Base-by-base conservation (phyloP, 2,113 vertebrate species). In the Embiotoca jacksoni region DNA sequence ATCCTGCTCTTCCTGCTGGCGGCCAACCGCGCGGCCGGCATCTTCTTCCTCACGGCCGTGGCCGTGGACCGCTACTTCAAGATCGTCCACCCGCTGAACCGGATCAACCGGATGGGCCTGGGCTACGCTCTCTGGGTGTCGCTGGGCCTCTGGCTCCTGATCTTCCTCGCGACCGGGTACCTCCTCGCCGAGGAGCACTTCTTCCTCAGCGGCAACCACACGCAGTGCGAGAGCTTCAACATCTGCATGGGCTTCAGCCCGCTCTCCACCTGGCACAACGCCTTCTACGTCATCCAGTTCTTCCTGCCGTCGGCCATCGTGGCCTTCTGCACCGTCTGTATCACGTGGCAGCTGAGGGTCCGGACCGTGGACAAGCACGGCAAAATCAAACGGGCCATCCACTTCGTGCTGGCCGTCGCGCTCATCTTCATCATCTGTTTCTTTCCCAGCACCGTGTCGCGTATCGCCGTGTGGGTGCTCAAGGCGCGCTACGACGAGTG, bases 211-310 rank as follows among this genome's bases (percentile, higher is more conserved):
- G 58, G 80, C 79, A 95, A 95, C 72, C 80, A 57, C 0, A 95
- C 93, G 0, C 94, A 95, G 60, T 96, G 95, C 13, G 95, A 95
- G 85, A 95, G 94, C 55, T 96, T 96, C 85, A 94, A 93, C 86
- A 95, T 96, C 70, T 94, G 94, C 82, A 85, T 94, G 75, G 91
- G 85, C 23, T 77, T 70, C 73, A 81, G 78, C 11, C 90, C 94
- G 0, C 47, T 91, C 16, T 81, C 86, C 68, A 93, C 89, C 71
- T 96, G 95, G 94, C 94, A 95, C 69, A 94, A 95, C 16, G 7
- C 85, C 1, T 95, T 95, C 74, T 95, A 94, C 7, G 80, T 94
- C 6, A 8, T 92, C 32, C 91, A 95, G 87, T 94, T 94, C 35
- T 90, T 89, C 62, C 47, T 95, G 39, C 95, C 95, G 3, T 57